phyloP scores from a whole-genome alignment of 2,113 vertebrate genomes.

The Platichthys flesus region DNA sequence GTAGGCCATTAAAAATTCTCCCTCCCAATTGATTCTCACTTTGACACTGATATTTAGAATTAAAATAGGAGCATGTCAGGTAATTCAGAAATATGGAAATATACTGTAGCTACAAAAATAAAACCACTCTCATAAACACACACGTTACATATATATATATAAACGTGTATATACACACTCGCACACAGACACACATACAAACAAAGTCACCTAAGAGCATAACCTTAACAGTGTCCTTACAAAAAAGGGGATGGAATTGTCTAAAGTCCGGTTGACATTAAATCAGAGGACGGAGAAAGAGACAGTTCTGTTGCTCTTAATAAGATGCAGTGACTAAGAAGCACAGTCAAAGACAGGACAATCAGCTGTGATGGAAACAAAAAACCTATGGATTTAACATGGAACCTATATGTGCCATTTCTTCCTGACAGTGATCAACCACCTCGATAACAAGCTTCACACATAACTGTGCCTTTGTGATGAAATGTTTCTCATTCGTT shows the following conservation, averaged over 20 bases:
- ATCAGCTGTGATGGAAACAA: background rate
- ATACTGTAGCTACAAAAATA: background rate
- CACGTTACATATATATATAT: background rate
- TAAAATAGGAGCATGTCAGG: background rate
- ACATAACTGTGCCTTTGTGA: background rate
- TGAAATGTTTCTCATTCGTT: slow-evolving; percentile 3
- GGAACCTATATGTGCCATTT: background rate
- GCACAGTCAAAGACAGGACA: slow-evolving; percentile 14
- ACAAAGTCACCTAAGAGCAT: background rate
- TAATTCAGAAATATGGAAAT: background rate
- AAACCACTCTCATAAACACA: background rate
- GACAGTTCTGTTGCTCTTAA: background rate
- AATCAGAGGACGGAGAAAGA: background rate
- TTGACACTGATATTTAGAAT: background rate
- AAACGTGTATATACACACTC: no score
- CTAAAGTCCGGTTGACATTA: background rate
- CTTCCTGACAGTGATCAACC: background rate
- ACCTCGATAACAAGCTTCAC: background rate
- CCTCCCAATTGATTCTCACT: background rate
- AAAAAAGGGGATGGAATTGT: background rate
- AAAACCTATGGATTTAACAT: background rate
- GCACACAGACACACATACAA: background rate
- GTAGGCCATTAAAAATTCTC: background rate
- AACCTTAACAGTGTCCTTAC: background rate
- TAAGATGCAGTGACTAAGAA: slow-evolving; percentile 12